phyloP scores from a whole-genome alignment of 1,140 invertebrate species.

The Danaus plexippus region DNA sequence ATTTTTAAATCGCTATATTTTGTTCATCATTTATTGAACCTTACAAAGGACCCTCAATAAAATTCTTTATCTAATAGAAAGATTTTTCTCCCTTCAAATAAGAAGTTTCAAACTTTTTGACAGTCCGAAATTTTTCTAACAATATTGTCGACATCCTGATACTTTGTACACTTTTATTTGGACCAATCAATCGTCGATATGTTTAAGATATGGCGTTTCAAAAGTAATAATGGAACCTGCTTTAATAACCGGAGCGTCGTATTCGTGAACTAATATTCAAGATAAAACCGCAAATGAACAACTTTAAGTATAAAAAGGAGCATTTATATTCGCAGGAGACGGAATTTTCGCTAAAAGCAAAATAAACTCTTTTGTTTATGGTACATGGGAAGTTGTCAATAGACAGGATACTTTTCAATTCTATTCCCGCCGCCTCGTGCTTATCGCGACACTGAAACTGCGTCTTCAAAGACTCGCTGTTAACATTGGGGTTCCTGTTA shows the following conservation, averaged over 20 bases:
- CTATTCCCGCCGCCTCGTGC: conserved; percentile 23
- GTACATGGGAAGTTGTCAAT: conserved; percentile 17
- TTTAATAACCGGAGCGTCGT: no score
- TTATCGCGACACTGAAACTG: conserved; percentile 19
- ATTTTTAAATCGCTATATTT: no score
- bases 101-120: conserved; percentile 27
- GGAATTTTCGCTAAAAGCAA: conserved; percentile 21
- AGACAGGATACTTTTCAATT: conserved; percentile 23
- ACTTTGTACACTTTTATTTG: no score
- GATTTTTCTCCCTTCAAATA: conserved; percentile 26
- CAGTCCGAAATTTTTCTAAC: conserved; percentile 4
- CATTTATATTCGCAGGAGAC: conserved; percentile 1
- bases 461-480: conserved; percentile 14
- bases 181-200: no score
- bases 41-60: no score
- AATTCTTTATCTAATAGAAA: conserved; percentile 14
- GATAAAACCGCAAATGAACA: conserved; percentile 1
- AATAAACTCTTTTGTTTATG: conserved; percentile 31
- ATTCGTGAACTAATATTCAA: no score
- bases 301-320: conserved; percentile 17
- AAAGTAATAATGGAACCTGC: no score
- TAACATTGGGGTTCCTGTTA: no score
- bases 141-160: no score
- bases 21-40: no score
- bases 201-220: no score